A percentile compares a stretch with the other conserved stretches of the same genome.
phyloP scores from a whole-genome alignment of 1,140 invertebrate genomes.

The Chironomus striatipennis region DNA sequence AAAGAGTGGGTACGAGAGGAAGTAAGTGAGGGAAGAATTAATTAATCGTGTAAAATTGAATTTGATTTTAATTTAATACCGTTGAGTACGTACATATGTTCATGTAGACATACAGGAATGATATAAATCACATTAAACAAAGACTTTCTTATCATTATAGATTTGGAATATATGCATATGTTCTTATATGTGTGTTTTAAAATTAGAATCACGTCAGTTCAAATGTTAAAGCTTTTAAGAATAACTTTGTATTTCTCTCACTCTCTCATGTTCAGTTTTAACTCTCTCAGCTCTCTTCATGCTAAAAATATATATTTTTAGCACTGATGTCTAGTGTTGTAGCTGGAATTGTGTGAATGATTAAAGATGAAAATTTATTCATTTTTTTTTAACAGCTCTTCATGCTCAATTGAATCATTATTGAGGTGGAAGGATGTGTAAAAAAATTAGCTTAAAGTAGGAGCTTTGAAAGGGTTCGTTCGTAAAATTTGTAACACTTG shows the following conservation, averaged over 20 bases:
- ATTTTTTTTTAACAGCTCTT: too few relatives aligned
- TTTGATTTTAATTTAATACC: neutral
- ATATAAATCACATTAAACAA: slow-evolving; percentile 1
- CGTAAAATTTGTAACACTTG: too few relatives aligned
- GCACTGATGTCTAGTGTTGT: too few relatives aligned
- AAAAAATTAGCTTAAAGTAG: too few relatives aligned
- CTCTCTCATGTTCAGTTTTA: too few relatives aligned
- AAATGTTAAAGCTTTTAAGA: too few relatives aligned
- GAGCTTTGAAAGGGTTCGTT: too few relatives aligned
- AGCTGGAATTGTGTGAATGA: too few relatives aligned
- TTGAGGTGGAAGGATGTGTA: too few relatives aligned
- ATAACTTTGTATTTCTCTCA: too few relatives aligned
- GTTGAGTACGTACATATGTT: neutral
- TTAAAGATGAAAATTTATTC: too few relatives aligned
- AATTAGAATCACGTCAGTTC: neutral
- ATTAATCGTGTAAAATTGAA: slow-evolving; percentile 14
- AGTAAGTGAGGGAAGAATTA: neutral
- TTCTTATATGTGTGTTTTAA: neutral
- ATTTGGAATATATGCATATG: neutral
- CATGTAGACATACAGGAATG: neutral
- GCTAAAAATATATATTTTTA: neutral
- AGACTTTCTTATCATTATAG: neutral
- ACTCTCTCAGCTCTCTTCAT: neutral
- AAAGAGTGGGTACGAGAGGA: neutral
- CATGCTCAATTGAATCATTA: too few relatives aligned